These are phyloP conservation scores for Eonycteris spelaea DNA, from an alignment of 2,113 vertebrate species.

Conservation along the genomic window DNA sequence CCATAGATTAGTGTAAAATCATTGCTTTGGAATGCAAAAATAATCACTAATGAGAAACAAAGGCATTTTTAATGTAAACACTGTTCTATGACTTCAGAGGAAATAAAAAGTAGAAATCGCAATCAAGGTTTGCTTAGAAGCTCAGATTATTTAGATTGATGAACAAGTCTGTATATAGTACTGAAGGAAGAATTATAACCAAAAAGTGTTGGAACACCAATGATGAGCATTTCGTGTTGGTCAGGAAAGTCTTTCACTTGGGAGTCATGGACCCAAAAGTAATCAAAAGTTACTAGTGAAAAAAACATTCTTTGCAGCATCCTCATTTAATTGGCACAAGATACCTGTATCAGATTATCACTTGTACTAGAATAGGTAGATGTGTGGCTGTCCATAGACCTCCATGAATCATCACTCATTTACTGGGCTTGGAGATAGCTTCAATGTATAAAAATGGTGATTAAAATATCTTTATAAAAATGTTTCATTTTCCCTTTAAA, in stretches of 20 bases:
- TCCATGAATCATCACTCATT: conserved; percentile 50
- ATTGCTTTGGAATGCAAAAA: conserved; percentile 1
- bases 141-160: neutral
- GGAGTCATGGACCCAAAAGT: neutral
- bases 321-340: conserved; percentile 52
- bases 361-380: conserved; percentile 48
- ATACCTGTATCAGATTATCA: neutral
- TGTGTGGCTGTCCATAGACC: conserved; percentile 31
- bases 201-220: neutral
- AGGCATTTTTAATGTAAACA: conserved; percentile 40
- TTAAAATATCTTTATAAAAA: conserved; percentile 83
- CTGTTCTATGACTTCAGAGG: neutral
- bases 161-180: neutral
- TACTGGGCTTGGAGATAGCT: conserved; percentile 69
- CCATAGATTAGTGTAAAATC: neutral
- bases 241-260: conserved; percentile 1
- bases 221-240: neutral
- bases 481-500: conserved; percentile 65
- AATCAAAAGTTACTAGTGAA: conserved; percentile 36
- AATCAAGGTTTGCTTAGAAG: neutral
- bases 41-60: neutral
- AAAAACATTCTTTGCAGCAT: conserved; percentile 18
- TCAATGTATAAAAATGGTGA: conserved; percentile 81
- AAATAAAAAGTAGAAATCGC: neutral
- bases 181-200: neutral